Base-by-base conservation (phyloP, 2,888 invertebrate species). In the Venustoraphidia nigricollis region DNA sequence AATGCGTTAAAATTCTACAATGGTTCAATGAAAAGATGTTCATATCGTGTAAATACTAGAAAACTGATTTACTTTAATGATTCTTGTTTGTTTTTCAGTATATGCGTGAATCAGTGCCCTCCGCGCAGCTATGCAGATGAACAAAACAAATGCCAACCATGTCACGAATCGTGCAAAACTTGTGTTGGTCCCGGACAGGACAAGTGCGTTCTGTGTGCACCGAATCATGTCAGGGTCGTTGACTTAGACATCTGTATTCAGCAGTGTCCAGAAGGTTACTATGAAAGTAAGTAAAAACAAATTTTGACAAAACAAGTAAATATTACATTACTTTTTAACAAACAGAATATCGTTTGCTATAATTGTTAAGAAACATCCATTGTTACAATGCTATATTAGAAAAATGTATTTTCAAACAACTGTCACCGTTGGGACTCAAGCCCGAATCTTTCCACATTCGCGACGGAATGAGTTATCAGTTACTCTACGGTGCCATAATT, bases 181-280 rank as follows among this genome's bases (percentile, higher is more conserved):
- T 93, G 92, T 59, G 86, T 85, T 27, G 92, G 91, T 8, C 81
- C 89, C 4, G 87, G 88, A 10, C 87, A 86, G 62, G 87, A 88
- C 61, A 87, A 87, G 47, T 91, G 91, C 60, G 69, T 89, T 41
- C 82, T 84, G 2, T 91, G 91, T 64, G 83, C 87, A 0, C 85
- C 87, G 4, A 86, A 84, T 43, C 87, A 90, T 62, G 73, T 89
- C 42, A 75, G 86, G 59, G 85, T 90, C 45, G 81, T 82, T 11
- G 91, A 91, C 67, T 72, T 91, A 51, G 86, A 87, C 40, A 84
- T 90, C 14, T 92, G 92, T 59, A 71, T 91, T 51, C 88, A 89
- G 63, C 82, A 84, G 58, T 92, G 92, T 62, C 90, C 91, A 0
- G 89, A 90, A 60, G 88, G 90, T 44, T 92, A 91, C 62, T 91